Evolutionary conservation across 2,797 vertebrate genomes (phyloP).

Genomic region (Masticophis lateralis): DNA sequence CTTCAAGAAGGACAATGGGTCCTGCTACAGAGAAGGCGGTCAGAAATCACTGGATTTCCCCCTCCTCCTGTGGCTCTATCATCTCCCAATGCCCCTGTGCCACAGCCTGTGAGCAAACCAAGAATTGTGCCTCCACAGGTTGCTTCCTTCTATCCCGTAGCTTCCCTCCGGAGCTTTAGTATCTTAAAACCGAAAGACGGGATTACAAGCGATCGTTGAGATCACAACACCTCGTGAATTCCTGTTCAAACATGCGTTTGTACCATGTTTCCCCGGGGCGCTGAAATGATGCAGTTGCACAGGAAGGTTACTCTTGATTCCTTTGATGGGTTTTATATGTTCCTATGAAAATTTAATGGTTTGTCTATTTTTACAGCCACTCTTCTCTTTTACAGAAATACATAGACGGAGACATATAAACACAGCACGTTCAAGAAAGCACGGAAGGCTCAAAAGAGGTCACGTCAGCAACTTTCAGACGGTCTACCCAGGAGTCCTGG

Average conservation of each 20-base stretch:
- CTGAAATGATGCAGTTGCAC: background rate
- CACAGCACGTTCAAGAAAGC: background rate
- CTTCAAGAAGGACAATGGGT: slow-evolving; percentile 15
- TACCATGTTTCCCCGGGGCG: background rate
- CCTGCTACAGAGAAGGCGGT: background rate
- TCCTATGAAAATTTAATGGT: background rate
- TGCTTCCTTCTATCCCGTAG: background rate
- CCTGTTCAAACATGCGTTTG: background rate
- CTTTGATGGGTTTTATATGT: background rate
- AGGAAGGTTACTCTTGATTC: too few species aligned
- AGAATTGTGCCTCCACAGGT: background rate
- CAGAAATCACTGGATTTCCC: background rate
- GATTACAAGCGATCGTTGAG: fast-evolving
- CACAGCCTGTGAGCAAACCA: background rate
- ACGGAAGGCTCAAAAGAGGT: background rate
- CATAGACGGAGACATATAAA: background rate
- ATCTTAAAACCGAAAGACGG: slow-evolving; percentile 2
- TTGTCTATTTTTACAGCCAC: background rate
- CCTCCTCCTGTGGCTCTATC: slow-evolving; percentile 19
- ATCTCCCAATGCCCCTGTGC: background rate
- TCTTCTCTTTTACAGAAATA: background rate
- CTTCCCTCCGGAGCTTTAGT: background rate
- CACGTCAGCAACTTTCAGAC: background rate
- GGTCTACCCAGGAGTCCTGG: too few species aligned
- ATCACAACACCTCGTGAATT: background rate